phyloP scores from a whole-genome alignment of 2,797 vertebrate genomes.

The Pampus argenteus region DNA sequence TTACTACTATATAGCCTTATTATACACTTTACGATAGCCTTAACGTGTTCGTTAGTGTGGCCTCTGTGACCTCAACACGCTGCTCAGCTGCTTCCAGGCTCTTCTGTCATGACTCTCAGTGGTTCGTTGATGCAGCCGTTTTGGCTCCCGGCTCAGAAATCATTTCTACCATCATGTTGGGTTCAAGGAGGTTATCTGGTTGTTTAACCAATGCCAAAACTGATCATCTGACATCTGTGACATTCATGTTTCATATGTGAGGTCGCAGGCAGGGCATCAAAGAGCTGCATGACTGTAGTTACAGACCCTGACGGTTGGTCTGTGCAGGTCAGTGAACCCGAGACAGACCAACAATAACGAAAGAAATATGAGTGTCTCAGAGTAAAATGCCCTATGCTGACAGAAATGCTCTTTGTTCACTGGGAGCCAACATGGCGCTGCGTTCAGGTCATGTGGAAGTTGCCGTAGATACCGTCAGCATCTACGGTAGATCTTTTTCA shows the following conservation, averaged over 20 bases:
- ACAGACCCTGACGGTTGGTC: not conserved
- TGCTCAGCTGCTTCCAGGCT: slow-evolving; percentile 7
- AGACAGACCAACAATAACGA: not conserved
- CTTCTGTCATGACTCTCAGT: not conserved
- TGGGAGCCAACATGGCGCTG: slow-evolving; percentile 14
- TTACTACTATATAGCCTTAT: slow-evolving; percentile 37
- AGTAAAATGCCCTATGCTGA: not conserved
- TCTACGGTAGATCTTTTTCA: not conserved
- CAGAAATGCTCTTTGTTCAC: not conserved
- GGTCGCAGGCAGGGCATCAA: not conserved
- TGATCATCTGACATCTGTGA: not conserved
- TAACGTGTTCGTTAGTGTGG: slow-evolving; percentile 6
- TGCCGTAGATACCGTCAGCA: no score
- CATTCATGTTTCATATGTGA: not conserved
- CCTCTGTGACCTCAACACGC: not conserved
- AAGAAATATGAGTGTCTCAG: not conserved
- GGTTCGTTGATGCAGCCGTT: slow-evolving; percentile 10
- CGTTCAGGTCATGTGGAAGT: not conserved
- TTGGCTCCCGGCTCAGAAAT: not conserved
- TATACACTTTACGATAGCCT: slow-evolving; percentile 19
- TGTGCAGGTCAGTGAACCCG: no score
- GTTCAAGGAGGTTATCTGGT: not conserved
- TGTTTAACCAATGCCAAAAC: not conserved
- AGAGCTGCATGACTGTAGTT: not conserved
- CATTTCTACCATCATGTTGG: not conserved